Evolutionary conservation across 2,797 vertebrate species (phyloP), one percentile per base, ranked within the genome.

Genomic region (Taeniopygia guttata): DNA sequence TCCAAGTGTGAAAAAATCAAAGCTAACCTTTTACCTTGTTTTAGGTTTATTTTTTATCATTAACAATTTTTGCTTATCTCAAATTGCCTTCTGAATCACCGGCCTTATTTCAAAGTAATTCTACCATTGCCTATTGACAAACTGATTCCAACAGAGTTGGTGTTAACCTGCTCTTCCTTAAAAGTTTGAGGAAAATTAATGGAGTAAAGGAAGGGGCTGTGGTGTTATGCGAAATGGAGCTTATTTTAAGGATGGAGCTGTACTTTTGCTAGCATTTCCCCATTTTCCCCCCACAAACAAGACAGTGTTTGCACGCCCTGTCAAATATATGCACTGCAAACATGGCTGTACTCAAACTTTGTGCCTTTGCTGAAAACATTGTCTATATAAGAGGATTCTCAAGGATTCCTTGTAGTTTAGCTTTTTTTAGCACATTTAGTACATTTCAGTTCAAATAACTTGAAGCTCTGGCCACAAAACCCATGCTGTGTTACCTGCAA

Each of bases 401-500:
- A 4, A 36, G 34, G 3, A 6, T 49, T 72, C 62, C 3, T 36
- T 64, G 12, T 20, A 5, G 27, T n/a, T 67, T 9, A 43, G 3
- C 0, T 54, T 29, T 87, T 58, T 38, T 25, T 6, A 40, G 26
- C 42, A 20, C 11, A 42, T 1, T 36, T 42, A 54, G 7, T 48
- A 20, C 13, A 13, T 8, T 18, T 48, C n/a, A 51, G 10, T 22
- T 58, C 2, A 27, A 21, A 12, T 51, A 32, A 27, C 12, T 40
- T 22, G 29, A 22, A 48, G 5, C 5, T 69, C 25, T 48, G 22
- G 60, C 9, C 48, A 25, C 11, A 54, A 27, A 16, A 18, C 13
- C 1, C 4, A 29, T 0, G 0, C n/a, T 3, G 1, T 20, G 19
- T 20, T 20, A 13, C 0, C 3, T 67, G 18, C 16, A 66, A n/a